Evolutionary conservation across 2,797 vertebrate species (phyloP).

Genomic region (Schizopygopsis pylzovi): DNA sequence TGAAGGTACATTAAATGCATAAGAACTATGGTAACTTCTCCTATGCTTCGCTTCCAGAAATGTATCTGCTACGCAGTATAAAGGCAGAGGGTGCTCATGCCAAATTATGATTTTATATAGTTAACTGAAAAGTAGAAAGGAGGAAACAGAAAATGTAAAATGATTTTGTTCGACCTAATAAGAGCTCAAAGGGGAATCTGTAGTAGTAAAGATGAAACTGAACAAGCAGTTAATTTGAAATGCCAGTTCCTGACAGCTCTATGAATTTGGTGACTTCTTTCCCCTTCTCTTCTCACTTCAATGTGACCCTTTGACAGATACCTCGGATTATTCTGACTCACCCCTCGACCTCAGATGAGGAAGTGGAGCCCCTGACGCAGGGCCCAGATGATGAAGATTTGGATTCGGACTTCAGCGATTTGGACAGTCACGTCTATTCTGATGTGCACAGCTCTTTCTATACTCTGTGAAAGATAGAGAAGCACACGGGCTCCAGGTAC

Average conservation of each 20-base stretch:
- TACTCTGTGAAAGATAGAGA: slow-evolving; percentile 65
- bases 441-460: slow-evolving; percentile 78
- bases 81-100: background rate
- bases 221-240: background rate
- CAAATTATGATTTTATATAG: background rate
- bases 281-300: background rate
- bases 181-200: background rate
- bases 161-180: background rate
- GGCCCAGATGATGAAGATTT: slow-evolving; percentile 67
- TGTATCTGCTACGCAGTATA: background rate
- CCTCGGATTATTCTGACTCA: slow-evolving; percentile 86
- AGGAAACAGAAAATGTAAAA: background rate
- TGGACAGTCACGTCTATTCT: slow-evolving; percentile 61
- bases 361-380: slow-evolving; percentile 77
- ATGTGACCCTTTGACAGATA: slow-evolving; percentile 73
- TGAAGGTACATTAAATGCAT: background rate
- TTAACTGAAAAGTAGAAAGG: background rate
- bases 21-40: background rate
- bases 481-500: background rate
- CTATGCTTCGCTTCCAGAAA: too few species aligned
- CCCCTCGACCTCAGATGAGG: slow-evolving; percentile 88
- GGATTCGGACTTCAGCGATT: slow-evolving; percentile 62
- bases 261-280: background rate
- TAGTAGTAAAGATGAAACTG: background rate
- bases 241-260: background rate